Evolutionary conservation across 2,888 invertebrate genomes (phyloP), one percentile per base, ranked within the genome.

Genomic region (Andrena flavipes): DNA sequence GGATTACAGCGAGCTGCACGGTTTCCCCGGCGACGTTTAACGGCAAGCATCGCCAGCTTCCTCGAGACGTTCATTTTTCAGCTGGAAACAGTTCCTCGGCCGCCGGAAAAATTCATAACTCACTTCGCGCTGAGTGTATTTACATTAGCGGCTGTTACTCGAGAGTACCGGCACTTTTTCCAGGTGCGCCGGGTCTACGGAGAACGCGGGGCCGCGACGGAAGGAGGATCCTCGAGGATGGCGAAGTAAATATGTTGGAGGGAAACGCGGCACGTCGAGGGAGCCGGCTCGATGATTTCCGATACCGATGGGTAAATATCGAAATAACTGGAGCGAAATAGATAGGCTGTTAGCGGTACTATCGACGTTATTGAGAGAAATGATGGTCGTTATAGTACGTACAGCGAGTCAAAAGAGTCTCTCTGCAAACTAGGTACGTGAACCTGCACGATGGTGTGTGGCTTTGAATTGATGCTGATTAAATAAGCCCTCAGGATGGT

Each of bases 71-170:
- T 49, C 60, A 51, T 69, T 69, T 76, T 62, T 76, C 51, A 51
- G 3, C 20, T 16, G 73, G n/a, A 54, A 56, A 56, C 64, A 54
- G 72, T 65, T 56, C n/a, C 49, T 54, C 8, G 16, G 10, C 13
- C n/a, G 56, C 13, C 33, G 56, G 64, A 71, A 71, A 76, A 76
- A 73, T 77, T 65, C 59, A 65, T 65, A 77, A 77, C 67, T 77
- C 65, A 23, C 60, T 60, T 73, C 49, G 33, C 73, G 77, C 29
- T 67, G 42, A 51, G 51, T 73, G 60, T 73, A 73, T 71, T 70
- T 71, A 64, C 71, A 64, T 64, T 48, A 54, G 42, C 30, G 76
- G 62, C 56, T 23, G 76, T 70, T 76, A 70, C 51, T 7, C 68
- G 26, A 8, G 49, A 75, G 68, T 42, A 35, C 75, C 75, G 70